Evolutionary conservation across 2,113 vertebrate genomes (phyloP).

Genomic region (Hepsetus odoe): DNA sequence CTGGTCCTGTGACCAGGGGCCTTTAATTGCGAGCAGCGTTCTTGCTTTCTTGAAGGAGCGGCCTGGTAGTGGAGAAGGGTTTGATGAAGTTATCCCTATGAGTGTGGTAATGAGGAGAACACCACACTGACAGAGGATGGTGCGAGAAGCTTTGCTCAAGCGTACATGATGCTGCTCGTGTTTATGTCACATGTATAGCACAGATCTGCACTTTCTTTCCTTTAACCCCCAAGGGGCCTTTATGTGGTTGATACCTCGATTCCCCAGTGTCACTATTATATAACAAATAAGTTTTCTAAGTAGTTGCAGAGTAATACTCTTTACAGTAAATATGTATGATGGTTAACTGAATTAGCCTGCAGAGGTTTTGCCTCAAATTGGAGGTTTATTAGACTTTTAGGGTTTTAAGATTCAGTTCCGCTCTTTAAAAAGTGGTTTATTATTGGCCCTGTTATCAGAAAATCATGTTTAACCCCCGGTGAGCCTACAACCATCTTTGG

Average conservation of each 20-base stretch:
- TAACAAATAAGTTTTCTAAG: too few species aligned
- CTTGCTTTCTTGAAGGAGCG: slow-evolving; percentile 39
- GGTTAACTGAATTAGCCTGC: too few species aligned
- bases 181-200: slow-evolving; percentile 19
- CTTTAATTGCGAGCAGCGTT: slow-evolving; percentile 50
- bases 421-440: too few species aligned
- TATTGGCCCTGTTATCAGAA: too few species aligned
- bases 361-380: too few species aligned
- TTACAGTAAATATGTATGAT: too few species aligned
- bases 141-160: slow-evolving; percentile 30
- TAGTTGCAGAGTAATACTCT: too few species aligned
- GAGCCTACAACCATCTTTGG: too few species aligned
- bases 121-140: slow-evolving; percentile 1
- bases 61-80: slow-evolving; percentile 44
- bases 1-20: slow-evolving; percentile 48
- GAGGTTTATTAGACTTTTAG: too few species aligned
- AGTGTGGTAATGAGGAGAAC: slow-evolving; percentile 58
- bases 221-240: neutral
- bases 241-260: neutral
- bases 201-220: neutral
- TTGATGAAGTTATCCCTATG: slow-evolving; percentile 57
- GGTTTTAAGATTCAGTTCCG: too few species aligned
- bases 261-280: too few species aligned
- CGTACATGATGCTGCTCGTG: slow-evolving; percentile 36
- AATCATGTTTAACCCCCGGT: too few species aligned